Conservation (phyloP, 2,113 vertebrate genomes). For the Hirundichthys speculiger region DNA sequence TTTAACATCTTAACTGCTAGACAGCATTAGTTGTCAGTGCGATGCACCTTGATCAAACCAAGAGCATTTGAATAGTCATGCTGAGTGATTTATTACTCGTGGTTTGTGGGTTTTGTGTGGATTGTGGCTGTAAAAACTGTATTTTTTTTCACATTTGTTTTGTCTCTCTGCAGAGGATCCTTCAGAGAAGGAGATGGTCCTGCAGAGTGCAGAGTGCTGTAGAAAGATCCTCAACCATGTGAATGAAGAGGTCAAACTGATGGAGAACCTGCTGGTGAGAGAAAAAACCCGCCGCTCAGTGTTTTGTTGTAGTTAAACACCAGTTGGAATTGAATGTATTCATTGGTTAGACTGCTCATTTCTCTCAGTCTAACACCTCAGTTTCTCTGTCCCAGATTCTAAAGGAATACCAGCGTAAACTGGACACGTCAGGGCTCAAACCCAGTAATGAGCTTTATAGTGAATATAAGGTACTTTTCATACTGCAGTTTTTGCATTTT, state of each 20-base stretch:
- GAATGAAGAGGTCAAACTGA: conserved; percentile 89
- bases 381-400: conserved; percentile 79
- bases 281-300: conserved; percentile 39
- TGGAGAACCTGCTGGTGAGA: conserved; percentile 91
- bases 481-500: not conserved
- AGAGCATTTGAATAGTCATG: too few relatives aligned
- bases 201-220: conserved; percentile 86
- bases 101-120: conserved; percentile 12
- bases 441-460: conserved; percentile 86
- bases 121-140: conserved; percentile 18
- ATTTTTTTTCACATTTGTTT: conserved; percentile 30
- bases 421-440: conserved; percentile 89
- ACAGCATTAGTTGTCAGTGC: too few relatives aligned
- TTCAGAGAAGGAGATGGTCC: conserved; percentile 69
- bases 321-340: conserved; percentile 37
- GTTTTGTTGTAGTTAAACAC: conserved; percentile 39
- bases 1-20: too few relatives aligned
- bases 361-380: conserved; percentile 16
- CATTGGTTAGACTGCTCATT: conserved; percentile 32
- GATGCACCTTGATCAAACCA: too few relatives aligned
- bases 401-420: conserved; percentile 89
- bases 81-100: too few relatives aligned
- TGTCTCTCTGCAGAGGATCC: conserved; percentile 61
- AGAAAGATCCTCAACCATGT: conserved; percentile 91
- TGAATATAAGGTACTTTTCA: conserved; percentile 64